phyloP scores from a whole-genome alignment of 2,797 vertebrate species.

The Rallus crepitans region DNA sequence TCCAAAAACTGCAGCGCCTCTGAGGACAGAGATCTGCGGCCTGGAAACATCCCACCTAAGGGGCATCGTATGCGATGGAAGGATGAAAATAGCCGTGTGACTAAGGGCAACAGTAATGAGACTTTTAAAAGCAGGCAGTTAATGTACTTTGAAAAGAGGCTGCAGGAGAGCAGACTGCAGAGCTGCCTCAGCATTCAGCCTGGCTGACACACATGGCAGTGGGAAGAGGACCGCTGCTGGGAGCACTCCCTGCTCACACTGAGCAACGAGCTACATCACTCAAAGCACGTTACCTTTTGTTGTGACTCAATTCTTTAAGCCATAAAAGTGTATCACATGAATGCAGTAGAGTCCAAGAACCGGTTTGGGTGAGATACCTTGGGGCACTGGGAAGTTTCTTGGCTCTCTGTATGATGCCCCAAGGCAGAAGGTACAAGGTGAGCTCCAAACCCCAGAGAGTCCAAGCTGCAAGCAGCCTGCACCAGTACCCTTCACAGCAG shows the following conservation, averaged over 20 bases:
- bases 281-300: accelerated
- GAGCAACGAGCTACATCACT: neutral
- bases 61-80: accelerated
- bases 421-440: neutral
- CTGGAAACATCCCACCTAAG: neutral
- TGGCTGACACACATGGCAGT: neutral
- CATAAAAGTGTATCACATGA: accelerated
- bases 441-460: neutral
- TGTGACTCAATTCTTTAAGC: neutral
- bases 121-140: neutral
- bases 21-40: neutral
- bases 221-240: neutral
- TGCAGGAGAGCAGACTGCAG: neutral
- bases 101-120: neutral
- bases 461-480: neutral
- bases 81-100: neutral
- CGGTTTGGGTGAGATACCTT: accelerated
- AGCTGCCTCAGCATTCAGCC: neutral
- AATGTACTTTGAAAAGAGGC: neutral
- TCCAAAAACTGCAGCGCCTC: neutral
- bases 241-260: neutral
- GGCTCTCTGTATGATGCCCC: accelerated
- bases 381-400: neutral
- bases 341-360: neutral
- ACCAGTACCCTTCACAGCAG: neutral